Conservation (phyloP, 1,140 invertebrate genomes). For the Campodea augens region DNA sequence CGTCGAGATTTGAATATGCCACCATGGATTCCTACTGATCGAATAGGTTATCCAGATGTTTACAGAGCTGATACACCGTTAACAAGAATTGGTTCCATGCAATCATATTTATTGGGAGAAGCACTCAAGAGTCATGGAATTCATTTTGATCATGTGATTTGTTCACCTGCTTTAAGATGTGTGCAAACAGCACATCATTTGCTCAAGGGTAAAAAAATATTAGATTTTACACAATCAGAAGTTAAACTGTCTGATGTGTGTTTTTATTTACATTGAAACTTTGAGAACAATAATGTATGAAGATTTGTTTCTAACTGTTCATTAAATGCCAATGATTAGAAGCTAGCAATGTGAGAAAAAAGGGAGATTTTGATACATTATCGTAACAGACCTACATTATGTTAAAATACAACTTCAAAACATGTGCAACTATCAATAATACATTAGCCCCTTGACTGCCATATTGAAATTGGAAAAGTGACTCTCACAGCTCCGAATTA, state of each 20-base stretch:
- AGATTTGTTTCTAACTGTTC: too few species aligned
- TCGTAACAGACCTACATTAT: too few species aligned
- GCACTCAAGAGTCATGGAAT: slow-evolving; percentile 45
- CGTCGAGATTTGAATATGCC: slow-evolving; percentile 82
- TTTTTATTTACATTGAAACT: too few species aligned
- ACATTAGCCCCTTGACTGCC: too few species aligned
- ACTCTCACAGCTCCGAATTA: too few species aligned
- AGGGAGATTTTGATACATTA: too few species aligned
- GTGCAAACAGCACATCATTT: slow-evolving; percentile 69
- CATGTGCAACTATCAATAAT: too few species aligned
- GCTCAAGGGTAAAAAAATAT: slow-evolving; percentile 32
- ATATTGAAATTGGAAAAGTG: too few species aligned
- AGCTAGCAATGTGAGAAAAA: too few species aligned
- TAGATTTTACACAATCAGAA: not conserved
- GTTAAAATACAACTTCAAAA: too few species aligned
- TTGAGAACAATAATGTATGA: too few species aligned
- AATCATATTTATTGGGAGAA: slow-evolving; percentile 55
- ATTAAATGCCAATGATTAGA: too few species aligned
- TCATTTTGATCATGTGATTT: slow-evolving; percentile 49
- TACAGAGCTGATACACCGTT: slow-evolving; percentile 68
- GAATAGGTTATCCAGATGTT: slow-evolving; percentile 34
- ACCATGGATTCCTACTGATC: slow-evolving; percentile 38
- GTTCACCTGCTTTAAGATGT: slow-evolving; percentile 71
- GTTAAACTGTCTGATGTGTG: slow-evolving; percentile 5
- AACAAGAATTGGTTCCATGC: slow-evolving; percentile 56